Conservation (phyloP, 2,888 invertebrate genomes). For the Stenodema calcarata region DNA sequence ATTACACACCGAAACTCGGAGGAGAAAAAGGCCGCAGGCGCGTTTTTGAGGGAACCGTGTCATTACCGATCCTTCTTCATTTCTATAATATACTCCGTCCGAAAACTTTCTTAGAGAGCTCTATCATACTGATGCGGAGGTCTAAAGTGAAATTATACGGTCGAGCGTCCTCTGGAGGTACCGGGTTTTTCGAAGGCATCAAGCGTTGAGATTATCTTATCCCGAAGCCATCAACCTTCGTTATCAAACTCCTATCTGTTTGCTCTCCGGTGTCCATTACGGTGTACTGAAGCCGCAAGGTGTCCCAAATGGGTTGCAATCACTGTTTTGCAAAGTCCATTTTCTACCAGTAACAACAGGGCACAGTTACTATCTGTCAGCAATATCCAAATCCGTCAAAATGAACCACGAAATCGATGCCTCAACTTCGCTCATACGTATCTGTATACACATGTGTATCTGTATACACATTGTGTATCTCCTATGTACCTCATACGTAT, state of each 20-base stretch:
- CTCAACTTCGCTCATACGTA: too few relatives aligned
- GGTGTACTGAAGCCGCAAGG: too few relatives aligned
- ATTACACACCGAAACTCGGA: neutral
- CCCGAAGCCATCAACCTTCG: neutral
- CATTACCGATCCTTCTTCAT: slow-evolving; percentile 18
- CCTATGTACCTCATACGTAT: too few relatives aligned
- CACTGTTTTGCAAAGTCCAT: too few relatives aligned
- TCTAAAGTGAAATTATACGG: slow-evolving; percentile 40
- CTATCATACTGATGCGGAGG: neutral
- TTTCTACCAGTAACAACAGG: too few relatives aligned
- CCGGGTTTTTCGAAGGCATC: neutral
- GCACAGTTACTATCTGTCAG: too few relatives aligned
- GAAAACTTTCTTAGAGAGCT: slow-evolving; percentile 7
- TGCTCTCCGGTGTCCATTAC: neutral
- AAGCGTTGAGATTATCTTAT: neutral
- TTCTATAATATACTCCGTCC: slow-evolving; percentile 5
- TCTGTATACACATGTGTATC: too few relatives aligned
- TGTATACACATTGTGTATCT: too few relatives aligned
- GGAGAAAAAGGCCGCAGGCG: neutral
- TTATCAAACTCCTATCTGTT: neutral
- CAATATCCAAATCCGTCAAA: too few relatives aligned
- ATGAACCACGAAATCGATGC: too few relatives aligned
- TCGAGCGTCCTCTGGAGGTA: neutral
- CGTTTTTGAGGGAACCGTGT: neutral
- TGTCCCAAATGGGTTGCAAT: too few relatives aligned